Percentiles rank a stretch among this genome's conserved stretches.
These are phyloP conservation scores for Rallus crepitans DNA, from an alignment of 2,797 vertebrate species.

Conservation along the genomic window DNA sequence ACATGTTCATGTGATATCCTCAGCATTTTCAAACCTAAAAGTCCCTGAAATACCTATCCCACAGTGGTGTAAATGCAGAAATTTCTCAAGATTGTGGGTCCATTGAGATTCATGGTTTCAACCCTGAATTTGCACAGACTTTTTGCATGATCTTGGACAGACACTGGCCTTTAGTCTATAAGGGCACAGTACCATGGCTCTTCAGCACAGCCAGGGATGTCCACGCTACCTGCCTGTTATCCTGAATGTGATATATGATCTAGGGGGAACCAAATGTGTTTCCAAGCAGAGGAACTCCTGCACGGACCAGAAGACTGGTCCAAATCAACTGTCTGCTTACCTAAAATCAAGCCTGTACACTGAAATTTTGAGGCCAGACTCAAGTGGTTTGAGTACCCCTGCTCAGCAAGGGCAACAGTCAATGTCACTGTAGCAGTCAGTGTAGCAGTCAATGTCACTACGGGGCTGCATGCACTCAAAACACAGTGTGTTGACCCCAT, in stretches of 20 bases:
- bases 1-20: background rate
- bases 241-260: accelerated
- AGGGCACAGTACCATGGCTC: background rate
- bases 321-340: accelerated
- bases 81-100: background rate
- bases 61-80: background rate
- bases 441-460: background rate
- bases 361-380: background rate
- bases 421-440: background rate
- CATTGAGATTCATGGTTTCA: background rate
- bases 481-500: accelerated
- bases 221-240: accelerated
- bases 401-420: background rate
- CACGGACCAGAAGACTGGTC: no score
- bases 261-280: background rate
- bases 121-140: background rate
- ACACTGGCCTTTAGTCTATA: background rate
- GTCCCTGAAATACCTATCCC: background rate
- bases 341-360: background rate
- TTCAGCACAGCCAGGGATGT: background rate
- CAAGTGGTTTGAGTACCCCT: accelerated
- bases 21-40: background rate
- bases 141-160: background rate
- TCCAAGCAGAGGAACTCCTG: background rate
- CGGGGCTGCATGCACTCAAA: background rate